phyloP scores from a whole-genome alignment of 2,888 invertebrate species.

The Stenurella melanura region DNA sequence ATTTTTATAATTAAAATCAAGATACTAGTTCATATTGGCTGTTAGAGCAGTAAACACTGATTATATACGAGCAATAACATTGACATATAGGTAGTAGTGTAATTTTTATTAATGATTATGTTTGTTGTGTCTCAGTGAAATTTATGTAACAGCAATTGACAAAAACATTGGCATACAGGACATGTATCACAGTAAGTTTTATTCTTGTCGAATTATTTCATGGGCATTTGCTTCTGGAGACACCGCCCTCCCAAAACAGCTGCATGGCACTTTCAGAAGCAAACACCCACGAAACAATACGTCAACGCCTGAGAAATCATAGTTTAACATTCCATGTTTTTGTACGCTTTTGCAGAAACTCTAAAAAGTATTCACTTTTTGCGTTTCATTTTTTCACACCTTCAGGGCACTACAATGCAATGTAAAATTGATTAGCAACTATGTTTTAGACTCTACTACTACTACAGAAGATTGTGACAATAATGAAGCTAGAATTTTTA shows the following conservation, averaged over 20 bases:
- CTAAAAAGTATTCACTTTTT: too few species aligned
- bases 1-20: slow-evolving; percentile 33
- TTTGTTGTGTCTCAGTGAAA: slow-evolving; percentile 32
- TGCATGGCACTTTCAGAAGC: neutral
- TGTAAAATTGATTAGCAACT: too few species aligned
- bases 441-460: too few species aligned
- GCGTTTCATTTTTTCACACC: too few species aligned
- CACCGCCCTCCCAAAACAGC: neutral
- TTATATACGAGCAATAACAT: slow-evolving; percentile 43
- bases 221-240: neutral
- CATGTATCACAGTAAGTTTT: too few species aligned
- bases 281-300: neutral
- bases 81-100: slow-evolving; percentile 32
- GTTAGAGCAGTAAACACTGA: slow-evolving; percentile 34
- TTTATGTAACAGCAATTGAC: slow-evolving; percentile 10
- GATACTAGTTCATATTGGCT: slow-evolving; percentile 8
- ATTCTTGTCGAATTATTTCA: neutral
- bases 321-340: neutral
- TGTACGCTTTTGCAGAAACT: too few species aligned
- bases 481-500: too few species aligned
- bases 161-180: too few species aligned
- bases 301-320: neutral
- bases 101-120: slow-evolving; percentile 32
- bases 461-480: too few species aligned
- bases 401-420: too few species aligned